Conservation (phyloP, 2,888 invertebrate genomes). For the Pristionchus maxplancki region DNA sequence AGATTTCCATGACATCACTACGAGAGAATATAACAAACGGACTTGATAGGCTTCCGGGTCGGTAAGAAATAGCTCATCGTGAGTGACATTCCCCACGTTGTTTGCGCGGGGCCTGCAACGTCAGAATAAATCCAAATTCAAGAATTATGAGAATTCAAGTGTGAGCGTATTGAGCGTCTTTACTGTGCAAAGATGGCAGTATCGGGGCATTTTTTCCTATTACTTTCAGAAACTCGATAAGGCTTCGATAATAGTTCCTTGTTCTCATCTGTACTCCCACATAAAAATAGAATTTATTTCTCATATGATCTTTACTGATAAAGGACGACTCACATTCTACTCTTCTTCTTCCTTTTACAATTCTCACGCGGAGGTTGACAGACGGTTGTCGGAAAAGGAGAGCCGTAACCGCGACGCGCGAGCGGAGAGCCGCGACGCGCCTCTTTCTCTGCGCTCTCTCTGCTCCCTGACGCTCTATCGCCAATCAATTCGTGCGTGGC, state of each 20-base stretch:
- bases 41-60: conserved; percentile 2
- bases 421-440: not conserved
- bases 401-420: conserved; percentile 21
- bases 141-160: too few relatives aligned
- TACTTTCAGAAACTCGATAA: too few relatives aligned
- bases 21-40: not conserved
- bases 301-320: not conserved
- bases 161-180: too few relatives aligned
- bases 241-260: too few relatives aligned
- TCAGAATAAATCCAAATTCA: not conserved
- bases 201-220: too few relatives aligned
- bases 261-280: not conserved
- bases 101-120: conserved; percentile 14
- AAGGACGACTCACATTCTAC: not conserved
- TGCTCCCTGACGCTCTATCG: not conserved
- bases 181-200: too few relatives aligned
- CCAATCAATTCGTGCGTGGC: not conserved
- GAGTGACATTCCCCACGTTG: not conserved
- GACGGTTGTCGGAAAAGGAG: not conserved
- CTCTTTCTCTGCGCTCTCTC: not conserved
- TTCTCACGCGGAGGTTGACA: not conserved
- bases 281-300: not conserved
- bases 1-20: too few relatives aligned
- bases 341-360: not conserved
- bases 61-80: not conserved